These are phyloP conservation scores for Ricordea florida DNA, from an alignment of 92 coral and sea anemone genomes.

Conservation along the genomic window DNA sequence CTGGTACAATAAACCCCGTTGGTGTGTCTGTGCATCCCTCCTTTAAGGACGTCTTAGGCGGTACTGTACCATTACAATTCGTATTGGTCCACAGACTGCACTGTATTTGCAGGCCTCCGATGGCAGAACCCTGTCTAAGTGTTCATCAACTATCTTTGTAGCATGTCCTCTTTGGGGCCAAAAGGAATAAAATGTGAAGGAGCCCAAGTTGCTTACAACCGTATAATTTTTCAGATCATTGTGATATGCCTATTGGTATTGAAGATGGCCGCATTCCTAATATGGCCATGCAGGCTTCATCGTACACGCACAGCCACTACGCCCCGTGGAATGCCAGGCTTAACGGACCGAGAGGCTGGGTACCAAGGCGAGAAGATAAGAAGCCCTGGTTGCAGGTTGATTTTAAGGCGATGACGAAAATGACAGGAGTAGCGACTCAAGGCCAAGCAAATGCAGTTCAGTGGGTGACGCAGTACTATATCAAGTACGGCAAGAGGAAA, in stretches of 20 bases:
- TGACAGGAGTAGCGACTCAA: conserved; percentile 57
- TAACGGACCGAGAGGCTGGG: conserved; percentile 76
- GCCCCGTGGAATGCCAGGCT: conserved; percentile 62
- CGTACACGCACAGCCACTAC: conserved; percentile 37
- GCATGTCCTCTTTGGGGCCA: no score
- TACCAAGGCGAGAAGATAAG: conserved; percentile 64
- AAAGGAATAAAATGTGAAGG: no score
- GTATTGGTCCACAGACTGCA: no score
- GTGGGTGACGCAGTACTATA: conserved; percentile 53
- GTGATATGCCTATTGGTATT: conserved; percentile 75
- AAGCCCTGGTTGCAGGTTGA: conserved; percentile 62
- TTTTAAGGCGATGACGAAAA: conserved; percentile 43
- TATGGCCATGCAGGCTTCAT: conserved; percentile 58
- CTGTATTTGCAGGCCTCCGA: no score
- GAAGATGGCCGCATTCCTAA: conserved; percentile 67
- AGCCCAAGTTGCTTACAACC: not conserved
- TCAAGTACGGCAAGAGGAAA: conserved; percentile 37
- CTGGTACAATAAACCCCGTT: no score
- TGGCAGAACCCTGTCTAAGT: no score
- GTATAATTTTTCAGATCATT: conserved; percentile 8
- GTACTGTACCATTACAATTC: no score
- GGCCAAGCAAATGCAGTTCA: conserved; percentile 59
- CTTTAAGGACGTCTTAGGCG: no score
- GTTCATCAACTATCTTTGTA: no score
- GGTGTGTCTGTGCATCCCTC: no score